Percentiles rank a stretch among this genome's conserved stretches.
phyloP scores from a whole-genome alignment of 2,888 invertebrate genomes.

The Drosophila rubida region DNA sequence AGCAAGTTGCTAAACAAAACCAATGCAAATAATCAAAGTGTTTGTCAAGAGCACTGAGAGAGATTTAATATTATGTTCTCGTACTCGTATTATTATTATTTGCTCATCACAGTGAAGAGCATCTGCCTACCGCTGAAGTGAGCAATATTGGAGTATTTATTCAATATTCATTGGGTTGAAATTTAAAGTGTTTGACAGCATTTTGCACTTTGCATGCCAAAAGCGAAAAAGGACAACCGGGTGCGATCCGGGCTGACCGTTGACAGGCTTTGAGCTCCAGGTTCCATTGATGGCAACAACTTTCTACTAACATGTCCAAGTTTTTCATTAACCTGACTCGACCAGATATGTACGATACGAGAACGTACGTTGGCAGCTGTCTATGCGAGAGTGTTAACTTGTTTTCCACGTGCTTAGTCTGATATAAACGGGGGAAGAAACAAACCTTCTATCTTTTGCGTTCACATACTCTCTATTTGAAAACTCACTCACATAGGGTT shows the following conservation, averaged over 20 bases:
- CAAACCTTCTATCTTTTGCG: background rate
- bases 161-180: slow-evolving; percentile 9
- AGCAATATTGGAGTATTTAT: background rate
- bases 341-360: slow-evolving; percentile 56
- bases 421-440: background rate
- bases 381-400: slow-evolving; percentile 54
- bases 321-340: slow-evolving; percentile 78
- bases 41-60: slow-evolving; percentile 8
- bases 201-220: slow-evolving; percentile 63
- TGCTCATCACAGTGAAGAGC: background rate
- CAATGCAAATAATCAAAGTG: slow-evolving; percentile 30
- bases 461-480: background rate
- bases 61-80: slow-evolving; percentile 11
- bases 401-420: slow-evolving; percentile 26
- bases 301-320: slow-evolving; percentile 58
- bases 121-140: background rate
- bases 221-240: slow-evolving; percentile 35
- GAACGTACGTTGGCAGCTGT: slow-evolving; percentile 46
- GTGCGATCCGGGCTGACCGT: slow-evolving; percentile 1
- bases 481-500: background rate
- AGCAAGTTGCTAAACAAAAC: slow-evolving; percentile 11
- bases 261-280: slow-evolving; percentile 24
- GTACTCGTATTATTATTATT: slow-evolving; percentile 7
- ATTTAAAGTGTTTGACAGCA: slow-evolving; percentile 58
- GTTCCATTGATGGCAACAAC: slow-evolving; percentile 41